phyloP scores from a whole-genome alignment of 1,140 invertebrate genomes.

The Microplitis demolitor region DNA sequence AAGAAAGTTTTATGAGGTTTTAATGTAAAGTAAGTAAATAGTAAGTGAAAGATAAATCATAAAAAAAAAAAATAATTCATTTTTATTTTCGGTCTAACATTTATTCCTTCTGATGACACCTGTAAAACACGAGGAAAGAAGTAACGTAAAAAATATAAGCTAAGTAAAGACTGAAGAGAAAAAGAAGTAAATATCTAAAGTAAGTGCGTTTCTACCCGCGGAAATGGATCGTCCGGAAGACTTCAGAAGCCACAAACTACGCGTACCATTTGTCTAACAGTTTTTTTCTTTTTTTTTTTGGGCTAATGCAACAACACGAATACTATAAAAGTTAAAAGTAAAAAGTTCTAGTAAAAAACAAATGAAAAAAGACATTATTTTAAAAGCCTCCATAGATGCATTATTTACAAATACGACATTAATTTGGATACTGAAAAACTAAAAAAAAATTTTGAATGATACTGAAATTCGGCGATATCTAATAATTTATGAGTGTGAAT shows the following conservation, averaged over 20 bases:
- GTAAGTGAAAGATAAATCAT: background rate
- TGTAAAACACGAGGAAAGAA: slow-evolving; percentile 2
- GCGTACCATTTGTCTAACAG: slow-evolving; percentile 12
- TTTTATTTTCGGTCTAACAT: background rate
- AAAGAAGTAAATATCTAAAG: too few relatives aligned
- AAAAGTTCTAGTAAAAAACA: background rate
- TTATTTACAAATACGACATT: slow-evolving; percentile 6
- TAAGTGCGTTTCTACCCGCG: background rate
- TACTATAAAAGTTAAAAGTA: background rate
- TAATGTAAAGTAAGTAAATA: too few relatives aligned
- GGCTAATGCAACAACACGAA: background rate
- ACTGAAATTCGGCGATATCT: too few relatives aligned
- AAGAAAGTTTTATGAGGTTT: too few relatives aligned
- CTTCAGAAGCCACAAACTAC: slow-evolving; percentile 24
- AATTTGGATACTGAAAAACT: too few relatives aligned
- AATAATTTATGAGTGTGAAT: too few relatives aligned
- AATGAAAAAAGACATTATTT: background rate
- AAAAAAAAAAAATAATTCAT: background rate
- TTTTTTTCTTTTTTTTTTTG: background rate
- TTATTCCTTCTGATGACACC: background rate
- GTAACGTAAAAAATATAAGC: background rate
- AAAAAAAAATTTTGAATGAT: too few relatives aligned
- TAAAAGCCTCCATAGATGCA: slow-evolving; percentile 16
- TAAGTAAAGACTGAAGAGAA: background rate
- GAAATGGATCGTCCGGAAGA: slow-evolving; percentile 21